phyloP scores from a whole-genome alignment of 2,113 vertebrate genomes.

The Paratilapia polleni region DNA sequence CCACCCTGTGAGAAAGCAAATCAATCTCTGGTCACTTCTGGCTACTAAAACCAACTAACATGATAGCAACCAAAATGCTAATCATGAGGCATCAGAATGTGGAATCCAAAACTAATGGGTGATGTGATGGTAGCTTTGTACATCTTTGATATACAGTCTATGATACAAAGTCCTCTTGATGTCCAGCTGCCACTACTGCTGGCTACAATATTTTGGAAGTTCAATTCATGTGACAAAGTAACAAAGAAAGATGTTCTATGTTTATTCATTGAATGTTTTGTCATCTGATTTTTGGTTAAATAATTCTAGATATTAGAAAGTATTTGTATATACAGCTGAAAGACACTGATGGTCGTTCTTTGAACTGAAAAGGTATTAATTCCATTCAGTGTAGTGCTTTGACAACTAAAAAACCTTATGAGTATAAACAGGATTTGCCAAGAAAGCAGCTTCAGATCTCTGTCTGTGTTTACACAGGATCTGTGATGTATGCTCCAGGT shows the following conservation, averaged over 20 bases:
- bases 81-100: neutral
- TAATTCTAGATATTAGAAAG: neutral
- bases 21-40: too few relatives aligned
- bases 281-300: neutral
- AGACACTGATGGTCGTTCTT: too few relatives aligned
- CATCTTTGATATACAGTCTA: neutral
- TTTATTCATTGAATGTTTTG: accelerated
- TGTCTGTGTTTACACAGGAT: neutral
- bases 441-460: neutral
- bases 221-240: too few relatives aligned
- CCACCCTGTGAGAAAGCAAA: too few relatives aligned
- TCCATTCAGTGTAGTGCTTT: neutral
- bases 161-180: neutral
- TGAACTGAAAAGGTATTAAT: neutral
- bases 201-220: too few relatives aligned
- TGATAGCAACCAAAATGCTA: accelerated
- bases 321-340: neutral
- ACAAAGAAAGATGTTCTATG: neutral
- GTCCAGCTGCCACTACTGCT: neutral
- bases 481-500: neutral
- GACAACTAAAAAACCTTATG: neutral
- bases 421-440: neutral
- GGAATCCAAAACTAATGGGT: neutral
- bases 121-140: neutral
- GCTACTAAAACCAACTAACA: neutral